Base-by-base conservation (phyloP, 2,888 invertebrate species). In the Erebia aethiops region DNA sequence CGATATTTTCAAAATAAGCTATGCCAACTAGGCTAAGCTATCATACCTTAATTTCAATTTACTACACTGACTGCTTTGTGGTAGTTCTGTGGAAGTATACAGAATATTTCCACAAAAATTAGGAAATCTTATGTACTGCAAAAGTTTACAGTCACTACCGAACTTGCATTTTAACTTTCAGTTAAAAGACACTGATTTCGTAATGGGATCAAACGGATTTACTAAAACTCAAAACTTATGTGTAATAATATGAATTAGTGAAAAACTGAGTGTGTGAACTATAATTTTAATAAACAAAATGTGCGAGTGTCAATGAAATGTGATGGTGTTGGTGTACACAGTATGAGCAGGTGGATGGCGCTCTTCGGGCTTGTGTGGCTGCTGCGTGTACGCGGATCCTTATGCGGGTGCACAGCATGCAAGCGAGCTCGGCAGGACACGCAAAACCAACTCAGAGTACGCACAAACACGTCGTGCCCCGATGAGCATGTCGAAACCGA, bases 281-380 rank as follows among this genome's bases (percentile, higher is more conserved):
- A 56, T 54, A 52, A 52, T 26, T 54, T 64, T 5, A 35, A 13
- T n/a, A 13, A 49, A 4, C 14, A 57, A 58, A 26, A 68, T 71
- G 60, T 71, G 67, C 26, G 52, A 74, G 75, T 78, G 74, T 76
- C 66, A 71, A 74, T 77, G 77, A 71, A 75, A 74, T 74, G 77
- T 74, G 75, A 85, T 85, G 82, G 88, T 84, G 82, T 85, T 88
- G 87, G 86, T 82, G 87, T 89, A 84, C 82, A 80, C 90, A 92
- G 90, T 79, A 93, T 92, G 92, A 92, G 88, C 85, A 91, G 91
- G 93, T 95, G 95, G 94, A 97, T 97, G 97, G 97, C 97, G 94
- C 95, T 97, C 84, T 97, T 97, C 94, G 97, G 97, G 91, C 96
- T 97, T 95, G 96, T 96, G 92, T 97, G 97, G 97, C 94, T 97